Percentiles rank a stretch among this genome's conserved stretches.
These are phyloP conservation scores for Phortica magna DNA, from an alignment of 2,888 invertebrate genomes.

Conservation along the genomic window DNA sequence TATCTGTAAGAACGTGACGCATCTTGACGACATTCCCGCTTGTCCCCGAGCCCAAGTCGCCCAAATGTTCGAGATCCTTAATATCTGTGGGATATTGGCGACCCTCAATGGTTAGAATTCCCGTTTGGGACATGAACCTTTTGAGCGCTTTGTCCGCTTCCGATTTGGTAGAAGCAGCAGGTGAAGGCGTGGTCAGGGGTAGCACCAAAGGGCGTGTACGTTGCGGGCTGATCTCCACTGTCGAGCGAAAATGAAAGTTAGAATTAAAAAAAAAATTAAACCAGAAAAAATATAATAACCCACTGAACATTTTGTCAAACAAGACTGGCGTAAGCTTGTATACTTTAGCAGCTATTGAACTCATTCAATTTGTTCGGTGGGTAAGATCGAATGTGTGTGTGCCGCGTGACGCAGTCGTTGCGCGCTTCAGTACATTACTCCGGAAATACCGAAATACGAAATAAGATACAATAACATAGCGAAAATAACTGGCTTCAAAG, in stretches of 20 bases:
- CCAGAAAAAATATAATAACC: slow-evolving; percentile 21
- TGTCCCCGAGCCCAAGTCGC: slow-evolving; percentile 95
- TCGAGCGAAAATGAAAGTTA: slow-evolving; percentile 28
- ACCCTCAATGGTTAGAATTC: slow-evolving; percentile 90
- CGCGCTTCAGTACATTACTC: slow-evolving; percentile 63
- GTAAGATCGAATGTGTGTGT: slow-evolving; percentile 33
- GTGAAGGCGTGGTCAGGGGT: slow-evolving; percentile 80
- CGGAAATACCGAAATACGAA: slow-evolving; percentile 70
- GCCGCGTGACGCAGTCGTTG: slow-evolving; percentile 40
- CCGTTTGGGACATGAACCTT: slow-evolving; percentile 96
- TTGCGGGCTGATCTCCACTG: slow-evolving; percentile 79
- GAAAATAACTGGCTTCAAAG: slow-evolving; percentile 23
- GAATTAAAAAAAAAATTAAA: slow-evolving; percentile 1
- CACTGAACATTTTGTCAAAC: not conserved
- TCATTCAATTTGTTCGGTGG: slow-evolving; percentile 24
- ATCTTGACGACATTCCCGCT: slow-evolving; percentile 99
- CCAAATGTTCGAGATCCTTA: slow-evolving; percentile 90
- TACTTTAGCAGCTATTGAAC: no score
- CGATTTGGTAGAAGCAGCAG: slow-evolving; percentile 83
- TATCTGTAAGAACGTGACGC: slow-evolving; percentile 90
- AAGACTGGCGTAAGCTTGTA: no score
- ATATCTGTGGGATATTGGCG: slow-evolving; percentile 88
- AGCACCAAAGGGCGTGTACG: slow-evolving; percentile 80
- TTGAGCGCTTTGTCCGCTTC: slow-evolving; percentile 91
- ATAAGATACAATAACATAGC: slow-evolving; percentile 51